phyloP scores from a whole-genome alignment of 2,113 vertebrate species.

The Orcinus orca region DNA sequence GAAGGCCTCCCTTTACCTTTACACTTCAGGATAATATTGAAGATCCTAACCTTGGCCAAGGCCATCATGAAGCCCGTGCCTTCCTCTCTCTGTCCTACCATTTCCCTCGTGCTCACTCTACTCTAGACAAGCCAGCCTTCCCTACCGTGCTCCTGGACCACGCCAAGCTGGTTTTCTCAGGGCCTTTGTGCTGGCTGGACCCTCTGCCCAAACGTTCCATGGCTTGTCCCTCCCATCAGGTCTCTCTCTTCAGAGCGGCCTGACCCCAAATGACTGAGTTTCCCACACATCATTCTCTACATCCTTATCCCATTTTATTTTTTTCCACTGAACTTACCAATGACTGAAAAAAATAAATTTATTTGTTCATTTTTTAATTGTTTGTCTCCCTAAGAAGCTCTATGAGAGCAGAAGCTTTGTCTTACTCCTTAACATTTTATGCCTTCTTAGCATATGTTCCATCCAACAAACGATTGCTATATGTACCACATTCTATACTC shows the following conservation, averaged over 20 bases:
- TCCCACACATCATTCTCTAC: not conserved
- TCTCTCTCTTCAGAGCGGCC: not conserved
- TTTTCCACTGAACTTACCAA: not conserved
- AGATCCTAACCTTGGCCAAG: not conserved
- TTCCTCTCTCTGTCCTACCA: not conserved
- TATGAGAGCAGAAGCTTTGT: not conserved
- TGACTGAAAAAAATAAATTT: not conserved
- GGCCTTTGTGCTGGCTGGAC: not conserved
- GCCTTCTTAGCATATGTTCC: not conserved
- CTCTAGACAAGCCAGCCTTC: not conserved
- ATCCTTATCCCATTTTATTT: not conserved
- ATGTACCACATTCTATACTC: not conserved
- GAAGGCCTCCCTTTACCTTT: not conserved
- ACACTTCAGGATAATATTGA: not conserved
- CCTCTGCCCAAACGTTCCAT: too few relatives aligned
- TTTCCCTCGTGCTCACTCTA: not conserved
- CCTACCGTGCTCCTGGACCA: not conserved
- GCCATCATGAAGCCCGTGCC: rapidly evolving
- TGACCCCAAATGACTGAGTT: not conserved
- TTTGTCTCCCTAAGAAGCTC: not conserved
- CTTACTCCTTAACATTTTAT: not conserved
- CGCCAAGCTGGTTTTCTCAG: rapidly evolving
- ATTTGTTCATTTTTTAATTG: not conserved
- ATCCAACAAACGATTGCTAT: not conserved
- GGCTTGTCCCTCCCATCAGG: not conserved